Conservation (phyloP, 2,113 vertebrate genomes). For the Pangasianodon gigas region DNA sequence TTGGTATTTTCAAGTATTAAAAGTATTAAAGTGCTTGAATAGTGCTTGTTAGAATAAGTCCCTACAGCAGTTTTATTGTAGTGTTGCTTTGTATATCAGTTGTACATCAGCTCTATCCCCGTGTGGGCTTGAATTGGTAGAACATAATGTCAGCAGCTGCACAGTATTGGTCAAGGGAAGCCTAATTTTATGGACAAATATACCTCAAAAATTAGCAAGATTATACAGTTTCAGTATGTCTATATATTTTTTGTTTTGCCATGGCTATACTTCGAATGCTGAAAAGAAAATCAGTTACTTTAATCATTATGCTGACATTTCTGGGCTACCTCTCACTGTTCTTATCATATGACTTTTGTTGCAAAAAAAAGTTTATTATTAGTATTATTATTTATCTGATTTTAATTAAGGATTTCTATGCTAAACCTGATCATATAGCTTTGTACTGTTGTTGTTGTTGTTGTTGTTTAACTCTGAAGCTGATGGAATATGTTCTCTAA, state of each 20-base stretch:
- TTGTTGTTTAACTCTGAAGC: not conserved
- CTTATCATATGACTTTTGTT: not conserved
- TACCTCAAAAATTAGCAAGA: too few species aligned
- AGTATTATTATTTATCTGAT: slow-evolving; percentile 22
- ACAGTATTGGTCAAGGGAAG: not conserved
- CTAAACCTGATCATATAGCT: slow-evolving; percentile 16
- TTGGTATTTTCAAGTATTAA: not conserved
- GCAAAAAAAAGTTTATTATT: not conserved
- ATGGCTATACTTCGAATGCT: not conserved
- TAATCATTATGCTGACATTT: slow-evolving; percentile 18
- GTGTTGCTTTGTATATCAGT: not conserved
- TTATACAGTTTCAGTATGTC: not conserved
- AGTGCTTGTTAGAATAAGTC: not conserved
- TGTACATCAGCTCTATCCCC: not conserved
- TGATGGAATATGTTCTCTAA: slow-evolving; percentile 19
- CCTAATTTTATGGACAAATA: too few species aligned
- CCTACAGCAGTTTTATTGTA: slow-evolving; percentile 10
- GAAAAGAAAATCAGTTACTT: not conserved
- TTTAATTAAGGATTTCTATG: slow-evolving; percentile 41
- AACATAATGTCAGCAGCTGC: not conserved
- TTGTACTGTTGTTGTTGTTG: not conserved
- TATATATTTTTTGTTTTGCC: not conserved
- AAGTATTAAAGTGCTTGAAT: not conserved
- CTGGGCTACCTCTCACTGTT: slow-evolving; percentile 4
- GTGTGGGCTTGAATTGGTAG: not conserved